These are phyloP conservation scores for Chelonus insularis DNA, from an alignment of 1,140 invertebrate genomes.

Conservation along the genomic window DNA sequence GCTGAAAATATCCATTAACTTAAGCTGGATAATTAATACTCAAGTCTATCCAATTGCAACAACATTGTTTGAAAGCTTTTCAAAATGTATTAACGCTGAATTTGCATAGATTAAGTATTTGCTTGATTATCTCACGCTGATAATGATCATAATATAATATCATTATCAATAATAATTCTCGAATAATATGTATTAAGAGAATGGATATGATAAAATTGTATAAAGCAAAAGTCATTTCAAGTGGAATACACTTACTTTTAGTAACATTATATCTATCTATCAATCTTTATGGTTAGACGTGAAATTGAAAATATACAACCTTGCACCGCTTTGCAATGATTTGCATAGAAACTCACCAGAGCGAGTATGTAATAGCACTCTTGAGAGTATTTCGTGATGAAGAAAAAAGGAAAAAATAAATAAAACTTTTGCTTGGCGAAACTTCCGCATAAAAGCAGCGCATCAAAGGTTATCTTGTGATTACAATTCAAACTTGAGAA, in stretches of 20 bases:
- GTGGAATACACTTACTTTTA: slow-evolving; percentile 5
- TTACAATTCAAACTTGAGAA: slow-evolving; percentile 17
- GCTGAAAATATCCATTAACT: slow-evolving; percentile 42
- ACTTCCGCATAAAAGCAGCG: neutral
- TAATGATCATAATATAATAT: too few species aligned
- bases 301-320: slow-evolving; percentile 25
- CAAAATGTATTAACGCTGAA: neutral
- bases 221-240: neutral
- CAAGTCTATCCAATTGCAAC: neutral
- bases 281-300: slow-evolving; percentile 15
- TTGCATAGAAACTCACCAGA: slow-evolving; percentile 20
- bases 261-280: slow-evolving; percentile 8
- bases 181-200: too few species aligned
- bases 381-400: slow-evolving; percentile 6
- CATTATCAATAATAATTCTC: too few species aligned
- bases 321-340: slow-evolving; percentile 15
- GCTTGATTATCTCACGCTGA: too few species aligned
- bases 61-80: slow-evolving; percentile 6
- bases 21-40: slow-evolving; percentile 37
- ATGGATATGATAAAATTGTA: too few species aligned
- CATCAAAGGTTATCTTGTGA: slow-evolving; percentile 11
- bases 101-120: too few species aligned
- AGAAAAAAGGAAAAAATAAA: slow-evolving; percentile 13
- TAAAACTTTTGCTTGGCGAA: neutral
- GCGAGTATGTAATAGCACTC: slow-evolving; percentile 18